phyloP scores from a whole-genome alignment of 2,797 vertebrate genomes.

The Crocodylus rhombifer region DNA sequence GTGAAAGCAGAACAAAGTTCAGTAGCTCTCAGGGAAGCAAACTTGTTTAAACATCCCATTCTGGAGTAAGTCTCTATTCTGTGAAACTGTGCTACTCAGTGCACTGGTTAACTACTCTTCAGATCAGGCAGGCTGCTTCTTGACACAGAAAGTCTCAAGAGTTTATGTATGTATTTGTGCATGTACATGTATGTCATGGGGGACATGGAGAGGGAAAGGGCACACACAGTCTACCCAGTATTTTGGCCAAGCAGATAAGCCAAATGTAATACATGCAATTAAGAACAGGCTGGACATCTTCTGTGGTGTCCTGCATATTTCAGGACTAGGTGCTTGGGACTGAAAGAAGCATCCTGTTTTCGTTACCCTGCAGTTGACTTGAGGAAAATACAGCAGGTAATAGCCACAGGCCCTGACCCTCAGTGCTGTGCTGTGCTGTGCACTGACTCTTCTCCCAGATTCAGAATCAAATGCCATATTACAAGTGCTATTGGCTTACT shows the following conservation, averaged over 20 bases:
- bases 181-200: too few species aligned
- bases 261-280: not conserved
- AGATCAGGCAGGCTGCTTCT: not conserved
- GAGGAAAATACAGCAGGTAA: not conserved
- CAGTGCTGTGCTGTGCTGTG: rapidly evolving
- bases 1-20: not conserved
- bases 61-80: not conserved
- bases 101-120: not conserved
- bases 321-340: not conserved
- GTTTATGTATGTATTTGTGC: not conserved
- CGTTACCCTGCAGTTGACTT: not conserved
- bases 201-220: not conserved
- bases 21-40: not conserved
- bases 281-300: not conserved
- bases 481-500: too few species aligned
- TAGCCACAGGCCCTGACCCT: not conserved
- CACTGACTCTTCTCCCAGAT: not conserved
- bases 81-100: not conserved
- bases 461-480: rapidly evolving
- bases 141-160: not conserved
- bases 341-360: not conserved
- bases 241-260: not conserved
- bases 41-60: not conserved
- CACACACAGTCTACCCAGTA: not conserved
- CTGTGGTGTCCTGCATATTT: not conserved